A percentile compares a stretch with the other conserved stretches of the same genome.
Evolutionary conservation across 2,797 vertebrate species (phyloP).

Genomic region (Amphiprion clarkii): DNA sequence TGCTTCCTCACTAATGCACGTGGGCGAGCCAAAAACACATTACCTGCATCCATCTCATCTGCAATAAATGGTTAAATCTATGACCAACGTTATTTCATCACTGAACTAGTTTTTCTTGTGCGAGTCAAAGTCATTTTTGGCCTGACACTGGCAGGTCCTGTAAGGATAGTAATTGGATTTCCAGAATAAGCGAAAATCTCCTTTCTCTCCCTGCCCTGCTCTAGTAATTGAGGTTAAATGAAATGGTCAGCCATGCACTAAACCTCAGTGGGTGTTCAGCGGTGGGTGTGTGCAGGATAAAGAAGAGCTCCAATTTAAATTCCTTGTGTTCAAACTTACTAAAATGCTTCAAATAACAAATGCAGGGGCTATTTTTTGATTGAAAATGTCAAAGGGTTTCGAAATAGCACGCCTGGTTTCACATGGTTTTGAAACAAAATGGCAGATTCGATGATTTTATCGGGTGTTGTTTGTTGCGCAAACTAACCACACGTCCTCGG

Average conservation of each 20-base stretch:
- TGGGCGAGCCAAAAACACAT: conserved; percentile 35
- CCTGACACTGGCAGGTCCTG: conserved; percentile 74
- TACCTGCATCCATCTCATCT: conserved; percentile 44
- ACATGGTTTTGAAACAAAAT: background rate
- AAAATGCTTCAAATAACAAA: conserved; percentile 28
- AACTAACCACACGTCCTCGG: conserved; percentile 97
- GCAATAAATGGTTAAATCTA: conserved; percentile 59
- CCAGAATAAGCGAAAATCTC: conserved; percentile 75
- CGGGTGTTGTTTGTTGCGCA: background rate
- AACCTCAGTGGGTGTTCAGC: conserved; percentile 67
- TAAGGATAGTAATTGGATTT: conserved; percentile 82
- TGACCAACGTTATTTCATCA: conserved; percentile 51
- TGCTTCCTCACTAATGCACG: conserved; percentile 30
- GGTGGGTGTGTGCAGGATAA: conserved; percentile 38
- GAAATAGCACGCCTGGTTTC: background rate
- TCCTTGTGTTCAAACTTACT: conserved; percentile 21
- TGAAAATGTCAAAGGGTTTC: conserved; percentile 1
- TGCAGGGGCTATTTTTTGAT: background rate
- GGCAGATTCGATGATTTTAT: background rate
- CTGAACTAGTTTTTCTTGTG: conserved; percentile 67
- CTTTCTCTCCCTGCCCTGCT: conserved; percentile 70
- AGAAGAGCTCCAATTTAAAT: conserved; percentile 45
- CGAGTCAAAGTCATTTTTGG: conserved; percentile 70
- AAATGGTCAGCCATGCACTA: conserved; percentile 77
- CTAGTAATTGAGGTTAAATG: conserved; percentile 82